A percentile compares a stretch with the other conserved stretches of the same genome.
These are phyloP conservation scores for Galaxea fascicularis DNA, from an alignment of 92 coral and sea anemone genomes.

Conservation along the genomic window DNA sequence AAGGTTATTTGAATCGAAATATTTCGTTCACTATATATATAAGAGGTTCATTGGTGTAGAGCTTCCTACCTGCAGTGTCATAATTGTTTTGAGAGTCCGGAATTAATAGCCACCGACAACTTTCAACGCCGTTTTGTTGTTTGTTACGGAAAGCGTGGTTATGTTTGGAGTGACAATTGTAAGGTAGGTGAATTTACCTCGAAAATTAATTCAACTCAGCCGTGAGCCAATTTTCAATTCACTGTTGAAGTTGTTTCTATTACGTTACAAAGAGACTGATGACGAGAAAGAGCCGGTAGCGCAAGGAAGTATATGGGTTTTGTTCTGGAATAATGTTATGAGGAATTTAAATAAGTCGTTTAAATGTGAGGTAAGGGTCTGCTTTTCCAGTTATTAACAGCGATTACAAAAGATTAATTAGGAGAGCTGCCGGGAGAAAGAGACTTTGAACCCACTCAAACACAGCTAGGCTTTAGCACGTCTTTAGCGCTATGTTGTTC, in stretches of 20 bases:
- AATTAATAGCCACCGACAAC: background rate
- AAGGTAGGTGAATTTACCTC: background rate
- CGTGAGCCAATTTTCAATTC: too few species aligned
- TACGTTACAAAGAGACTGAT: too few species aligned
- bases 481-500: conserved; percentile 16
- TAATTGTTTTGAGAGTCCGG: background rate
- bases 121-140: background rate
- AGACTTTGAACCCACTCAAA: background rate
- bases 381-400: background rate
- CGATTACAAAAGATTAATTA: background rate
- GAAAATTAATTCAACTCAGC: background rate
- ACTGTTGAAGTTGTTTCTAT: too few species aligned
- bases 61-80: too few species aligned
- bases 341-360: too few species aligned
- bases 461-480: background rate
- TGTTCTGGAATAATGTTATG: too few species aligned
- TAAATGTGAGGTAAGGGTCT: background rate
- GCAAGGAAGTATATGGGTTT: too few species aligned
- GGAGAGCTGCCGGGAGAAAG: background rate
- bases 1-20: background rate
- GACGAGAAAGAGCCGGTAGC: too few species aligned
- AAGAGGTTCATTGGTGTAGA: too few species aligned
- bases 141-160: background rate
- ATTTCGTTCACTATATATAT: background rate
- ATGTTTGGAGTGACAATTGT: background rate